A percentile compares a stretch with the other conserved stretches of the same genome.
These are phyloP conservation scores for Loxodonta africana DNA, from an alignment of 2,113 vertebrate species.

Conservation along the genomic window DNA sequence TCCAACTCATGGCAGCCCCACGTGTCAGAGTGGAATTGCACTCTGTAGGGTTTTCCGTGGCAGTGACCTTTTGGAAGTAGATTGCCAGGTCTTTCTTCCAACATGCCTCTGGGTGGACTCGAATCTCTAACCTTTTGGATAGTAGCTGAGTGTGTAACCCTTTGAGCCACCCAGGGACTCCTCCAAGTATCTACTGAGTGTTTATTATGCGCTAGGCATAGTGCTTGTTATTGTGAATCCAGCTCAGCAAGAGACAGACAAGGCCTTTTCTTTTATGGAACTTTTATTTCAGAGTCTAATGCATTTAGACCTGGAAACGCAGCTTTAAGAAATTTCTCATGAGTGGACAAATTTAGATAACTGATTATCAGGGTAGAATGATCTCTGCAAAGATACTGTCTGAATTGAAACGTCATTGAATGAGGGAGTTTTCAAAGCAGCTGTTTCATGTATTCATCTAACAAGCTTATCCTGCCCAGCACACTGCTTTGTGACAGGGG, in stretches of 20 bases:
- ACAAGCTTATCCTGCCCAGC: not conserved
- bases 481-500: not conserved
- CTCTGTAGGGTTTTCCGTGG: too few relatives aligned
- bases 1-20: too few relatives aligned
- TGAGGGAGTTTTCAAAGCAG: conserved; percentile 21
- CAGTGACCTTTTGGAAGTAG: too few relatives aligned
- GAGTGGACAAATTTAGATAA: not conserved
- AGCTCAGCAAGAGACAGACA: not conserved
- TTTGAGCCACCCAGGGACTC: not conserved
- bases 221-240: not conserved
- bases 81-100: too few relatives aligned
- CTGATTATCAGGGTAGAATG: not conserved
- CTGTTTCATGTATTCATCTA: not conserved
- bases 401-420: not conserved
- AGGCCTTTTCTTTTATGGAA: not conserved
- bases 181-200: not conserved
- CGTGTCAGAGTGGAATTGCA: too few relatives aligned
- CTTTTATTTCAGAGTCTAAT: not conserved
- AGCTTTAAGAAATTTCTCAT: not conserved
- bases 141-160: not conserved
- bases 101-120: too few relatives aligned
- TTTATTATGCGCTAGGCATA: not conserved
- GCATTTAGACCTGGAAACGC: not conserved
- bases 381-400: not conserved
- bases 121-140: not conserved